phyloP scores from a whole-genome alignment of 1,140 invertebrate genomes.

The Brachionus koreanus region DNA sequence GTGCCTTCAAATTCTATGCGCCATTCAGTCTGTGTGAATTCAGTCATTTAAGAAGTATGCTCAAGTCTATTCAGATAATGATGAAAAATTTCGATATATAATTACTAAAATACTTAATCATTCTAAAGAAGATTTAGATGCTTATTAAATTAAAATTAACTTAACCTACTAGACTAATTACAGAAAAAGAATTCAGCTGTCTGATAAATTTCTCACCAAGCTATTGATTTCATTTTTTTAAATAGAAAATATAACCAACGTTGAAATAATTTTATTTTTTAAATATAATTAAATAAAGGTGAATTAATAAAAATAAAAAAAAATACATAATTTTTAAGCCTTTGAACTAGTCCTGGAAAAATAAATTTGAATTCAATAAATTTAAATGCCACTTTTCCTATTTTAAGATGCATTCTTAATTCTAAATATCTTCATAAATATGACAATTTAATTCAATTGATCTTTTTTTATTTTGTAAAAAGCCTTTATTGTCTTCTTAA shows the following conservation, averaged over 20 bases:
- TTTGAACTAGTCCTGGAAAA: no score
- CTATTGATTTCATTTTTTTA: neutral
- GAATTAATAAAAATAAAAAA: neutral
- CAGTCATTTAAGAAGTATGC: neutral
- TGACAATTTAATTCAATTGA: neutral
- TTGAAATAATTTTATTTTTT: neutral
- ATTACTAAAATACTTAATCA: neutral
- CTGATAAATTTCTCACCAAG: neutral
- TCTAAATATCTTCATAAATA: neutral
- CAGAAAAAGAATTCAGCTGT: neutral
- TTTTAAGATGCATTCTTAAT: neutral
- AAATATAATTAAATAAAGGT: neutral
- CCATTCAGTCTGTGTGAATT: neutral
- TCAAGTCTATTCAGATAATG: neutral
- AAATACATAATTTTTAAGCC: no score
- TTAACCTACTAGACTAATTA: neutral
- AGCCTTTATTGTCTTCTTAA: neutral
- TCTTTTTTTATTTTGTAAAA: neutral
- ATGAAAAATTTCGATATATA: neutral
- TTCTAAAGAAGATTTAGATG: neutral
- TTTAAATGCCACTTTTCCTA: no score
- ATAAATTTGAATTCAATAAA: no score
- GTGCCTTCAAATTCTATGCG: no score
- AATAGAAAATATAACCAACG: neutral
- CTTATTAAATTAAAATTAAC: neutral